Evolutionary conservation across 2,888 invertebrate genomes (phyloP).

Genomic region (Ptychoptera albimana): DNA sequence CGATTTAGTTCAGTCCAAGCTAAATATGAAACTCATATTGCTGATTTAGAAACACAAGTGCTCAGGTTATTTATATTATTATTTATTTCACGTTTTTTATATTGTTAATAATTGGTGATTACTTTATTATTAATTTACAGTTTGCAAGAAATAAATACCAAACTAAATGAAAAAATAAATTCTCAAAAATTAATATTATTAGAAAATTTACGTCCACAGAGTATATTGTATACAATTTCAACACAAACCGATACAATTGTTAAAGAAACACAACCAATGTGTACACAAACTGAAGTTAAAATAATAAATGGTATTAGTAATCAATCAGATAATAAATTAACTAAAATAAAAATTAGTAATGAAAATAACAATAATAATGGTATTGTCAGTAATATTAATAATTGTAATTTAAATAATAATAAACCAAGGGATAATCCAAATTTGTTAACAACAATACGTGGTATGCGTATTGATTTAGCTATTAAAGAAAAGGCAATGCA

Average conservation of each 20-base stretch:
- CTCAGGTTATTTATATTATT: slow-evolving; percentile 20
- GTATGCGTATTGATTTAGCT: slow-evolving; percentile 55
- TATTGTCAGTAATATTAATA: too few relatives aligned
- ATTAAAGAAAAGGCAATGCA: slow-evolving; percentile 56
- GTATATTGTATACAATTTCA: too few relatives aligned
- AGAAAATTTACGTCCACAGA: too few relatives aligned
- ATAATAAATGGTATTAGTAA: slow-evolving; percentile 11
- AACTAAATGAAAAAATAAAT: slow-evolving; percentile 39
- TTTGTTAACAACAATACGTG: slow-evolving; percentile 62
- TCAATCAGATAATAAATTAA: too few relatives aligned
- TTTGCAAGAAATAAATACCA: slow-evolving; percentile 32
- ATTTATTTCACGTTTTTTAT: not conserved
- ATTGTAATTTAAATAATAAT: slow-evolving; percentile 18
- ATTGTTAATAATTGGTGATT: not conserved
- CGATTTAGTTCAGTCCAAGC: slow-evolving; percentile 62
- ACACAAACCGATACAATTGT: slow-evolving; percentile 21
- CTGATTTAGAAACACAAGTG: slow-evolving; percentile 54
- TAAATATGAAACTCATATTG: slow-evolving; percentile 59
- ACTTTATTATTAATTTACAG: slow-evolving; percentile 13
- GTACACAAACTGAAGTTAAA: slow-evolving; percentile 35
- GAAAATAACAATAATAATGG: slow-evolving; percentile 27
- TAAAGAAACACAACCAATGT: slow-evolving; percentile 21
- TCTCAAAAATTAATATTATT: slow-evolving; percentile 20
- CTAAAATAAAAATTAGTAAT: too few relatives aligned
- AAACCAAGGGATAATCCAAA: slow-evolving; percentile 56